phyloP scores from a whole-genome alignment of 2,797 vertebrate genomes.

The Onychomys arenicola region DNA sequence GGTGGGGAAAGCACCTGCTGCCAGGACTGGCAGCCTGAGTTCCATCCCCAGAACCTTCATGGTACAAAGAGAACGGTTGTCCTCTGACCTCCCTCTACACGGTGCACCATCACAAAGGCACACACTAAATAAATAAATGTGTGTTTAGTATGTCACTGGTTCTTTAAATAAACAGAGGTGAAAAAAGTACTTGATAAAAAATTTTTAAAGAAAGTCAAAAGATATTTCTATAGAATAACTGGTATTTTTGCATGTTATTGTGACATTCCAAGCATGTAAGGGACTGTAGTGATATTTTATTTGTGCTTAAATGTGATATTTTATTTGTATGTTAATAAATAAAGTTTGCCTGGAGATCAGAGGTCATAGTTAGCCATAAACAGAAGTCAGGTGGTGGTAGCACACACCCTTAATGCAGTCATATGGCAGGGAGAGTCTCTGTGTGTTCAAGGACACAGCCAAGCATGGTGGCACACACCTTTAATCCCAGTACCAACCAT shows the following conservation, averaged over 20 bases:
- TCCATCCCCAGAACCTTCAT: neutral
- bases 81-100: neutral
- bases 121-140: neutral
- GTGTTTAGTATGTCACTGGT: neutral
- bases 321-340: too few relatives aligned
- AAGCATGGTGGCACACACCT: too few relatives aligned
- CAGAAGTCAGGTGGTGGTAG: too few relatives aligned
- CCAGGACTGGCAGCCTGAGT: neutral
- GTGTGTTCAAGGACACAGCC: too few relatives aligned
- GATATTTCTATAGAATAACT: neutral
- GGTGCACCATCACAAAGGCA: neutral
- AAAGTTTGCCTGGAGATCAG: too few relatives aligned
- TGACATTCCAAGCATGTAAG: neutral
- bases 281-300: neutral
- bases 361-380: too few relatives aligned
- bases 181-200: neutral
- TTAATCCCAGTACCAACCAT: too few relatives aligned
- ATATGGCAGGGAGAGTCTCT: too few relatives aligned
- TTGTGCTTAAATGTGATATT: too few relatives aligned
- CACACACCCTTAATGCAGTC: too few relatives aligned
- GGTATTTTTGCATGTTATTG: neutral
- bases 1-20: neutral
- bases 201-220: slow-evolving; percentile 34
- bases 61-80: neutral
- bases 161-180: neutral